phyloP scores from a whole-genome alignment of 2,888 invertebrate genomes.

The Bombylius discolor region DNA sequence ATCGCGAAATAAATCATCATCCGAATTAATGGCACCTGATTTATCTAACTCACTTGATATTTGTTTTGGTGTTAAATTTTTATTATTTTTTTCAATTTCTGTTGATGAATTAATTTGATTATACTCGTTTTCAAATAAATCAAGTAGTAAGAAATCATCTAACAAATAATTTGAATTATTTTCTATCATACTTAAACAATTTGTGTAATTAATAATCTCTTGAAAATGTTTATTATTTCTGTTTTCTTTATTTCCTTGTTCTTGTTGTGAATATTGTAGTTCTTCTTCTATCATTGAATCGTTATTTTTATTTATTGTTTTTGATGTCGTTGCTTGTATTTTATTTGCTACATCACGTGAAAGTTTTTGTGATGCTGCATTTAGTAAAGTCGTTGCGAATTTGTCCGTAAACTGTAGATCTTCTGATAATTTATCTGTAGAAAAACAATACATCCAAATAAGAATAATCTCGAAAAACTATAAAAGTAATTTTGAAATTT shows the following conservation, averaged over 20 bases:
- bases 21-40: background rate
- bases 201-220: background rate
- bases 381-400: background rate
- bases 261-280: background rate
- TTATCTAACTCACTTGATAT: background rate
- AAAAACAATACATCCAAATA: background rate
- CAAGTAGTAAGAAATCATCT: background rate
- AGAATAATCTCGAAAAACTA: too few species aligned
- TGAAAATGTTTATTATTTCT: too few species aligned
- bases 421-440: background rate
- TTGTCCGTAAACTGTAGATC: background rate
- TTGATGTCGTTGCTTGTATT: background rate
- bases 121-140: background rate
- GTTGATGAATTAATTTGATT: background rate
- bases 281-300: background rate
- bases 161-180: background rate
- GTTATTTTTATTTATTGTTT: background rate
- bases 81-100: background rate
- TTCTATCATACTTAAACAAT: background rate
- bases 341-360: background rate
- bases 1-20: background rate
- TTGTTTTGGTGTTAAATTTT: background rate
- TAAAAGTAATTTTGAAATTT: background rate
- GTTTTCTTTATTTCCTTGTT: too few species aligned
- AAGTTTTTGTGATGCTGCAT: background rate